phyloP scores from a whole-genome alignment of 2,888 invertebrate genomes.

The Agonopterix subpropinquella region DNA sequence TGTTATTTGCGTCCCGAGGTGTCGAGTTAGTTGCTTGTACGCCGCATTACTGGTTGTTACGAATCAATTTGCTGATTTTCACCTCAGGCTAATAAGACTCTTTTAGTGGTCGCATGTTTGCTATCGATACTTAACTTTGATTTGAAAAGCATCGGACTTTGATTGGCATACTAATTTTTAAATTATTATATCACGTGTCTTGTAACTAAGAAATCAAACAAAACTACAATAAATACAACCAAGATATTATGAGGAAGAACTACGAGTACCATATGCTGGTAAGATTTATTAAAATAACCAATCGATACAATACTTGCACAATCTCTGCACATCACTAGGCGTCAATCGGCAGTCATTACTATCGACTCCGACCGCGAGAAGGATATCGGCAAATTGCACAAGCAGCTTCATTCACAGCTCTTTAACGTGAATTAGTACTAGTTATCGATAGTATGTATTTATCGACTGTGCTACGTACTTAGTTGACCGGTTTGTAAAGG shows the following conservation, averaged over 20 bases:
- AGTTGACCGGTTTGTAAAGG: neutral
- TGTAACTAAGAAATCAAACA: no score
- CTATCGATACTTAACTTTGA: neutral
- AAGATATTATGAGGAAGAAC: no score
- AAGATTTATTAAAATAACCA: no score
- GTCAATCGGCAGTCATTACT: constrained; percentile 40
- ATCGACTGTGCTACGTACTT: constrained; percentile 23
- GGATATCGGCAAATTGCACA: constrained; percentile 52
- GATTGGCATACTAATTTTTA: no score
- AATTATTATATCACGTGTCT: no score
- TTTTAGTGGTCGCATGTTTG: no score
- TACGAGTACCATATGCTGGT: no score
- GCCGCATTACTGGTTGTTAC: constrained; percentile 27
- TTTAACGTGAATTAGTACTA: constrained; percentile 48
- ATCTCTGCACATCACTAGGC: constrained; percentile 26
- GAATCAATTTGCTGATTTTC: constrained; percentile 34
- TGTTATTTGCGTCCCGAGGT: constrained; percentile 31
- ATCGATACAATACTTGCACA: no score
- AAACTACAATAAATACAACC: no score
- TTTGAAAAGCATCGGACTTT: no score
- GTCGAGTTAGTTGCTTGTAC: constrained; percentile 15
- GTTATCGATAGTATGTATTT: constrained; percentile 30
- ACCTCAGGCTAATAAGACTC: constrained; percentile 13
- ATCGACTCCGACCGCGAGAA: constrained; percentile 18
- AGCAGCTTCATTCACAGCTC: constrained; percentile 52